Evolutionary conservation across 2,113 vertebrate species (phyloP).

Genomic region (Pyxicephalus adspersus): DNA sequence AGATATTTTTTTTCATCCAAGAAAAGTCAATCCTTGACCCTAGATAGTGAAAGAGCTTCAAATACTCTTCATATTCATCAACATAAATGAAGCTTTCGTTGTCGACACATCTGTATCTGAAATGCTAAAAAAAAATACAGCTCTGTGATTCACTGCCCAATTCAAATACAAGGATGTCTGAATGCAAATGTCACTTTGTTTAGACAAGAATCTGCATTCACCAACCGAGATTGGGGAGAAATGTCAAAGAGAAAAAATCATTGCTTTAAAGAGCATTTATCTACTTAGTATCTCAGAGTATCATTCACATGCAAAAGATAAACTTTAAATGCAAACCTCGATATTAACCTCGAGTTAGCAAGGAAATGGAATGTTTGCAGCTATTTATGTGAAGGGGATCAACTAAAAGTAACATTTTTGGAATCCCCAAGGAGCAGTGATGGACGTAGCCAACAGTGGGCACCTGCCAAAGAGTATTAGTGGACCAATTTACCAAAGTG

Average conservation of each 20-base stretch:
- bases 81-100: not conserved
- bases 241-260: not conserved
- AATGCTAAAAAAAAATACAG: not conserved
- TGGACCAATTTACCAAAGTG: no score
- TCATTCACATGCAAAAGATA: not conserved
- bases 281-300: not conserved
- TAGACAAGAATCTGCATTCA: not conserved
- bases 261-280: not conserved
- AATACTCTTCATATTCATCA: not conserved
- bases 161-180: not conserved
- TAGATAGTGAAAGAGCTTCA: not conserved
- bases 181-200: not conserved
- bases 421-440: no score
- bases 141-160: not conserved
- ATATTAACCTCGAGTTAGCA: no score
- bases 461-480: no score
- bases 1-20: no score
- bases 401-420: no score
- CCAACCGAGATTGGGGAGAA: not conserved
- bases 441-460: no score
- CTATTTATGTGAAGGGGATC: no score
- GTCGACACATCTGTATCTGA: not conserved
- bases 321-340: no score
- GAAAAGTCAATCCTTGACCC: not conserved
- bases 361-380: no score